Base-by-base conservation (phyloP, 2,797 vertebrate genomes). In the Parauchenoglanis ngamensis region DNA sequence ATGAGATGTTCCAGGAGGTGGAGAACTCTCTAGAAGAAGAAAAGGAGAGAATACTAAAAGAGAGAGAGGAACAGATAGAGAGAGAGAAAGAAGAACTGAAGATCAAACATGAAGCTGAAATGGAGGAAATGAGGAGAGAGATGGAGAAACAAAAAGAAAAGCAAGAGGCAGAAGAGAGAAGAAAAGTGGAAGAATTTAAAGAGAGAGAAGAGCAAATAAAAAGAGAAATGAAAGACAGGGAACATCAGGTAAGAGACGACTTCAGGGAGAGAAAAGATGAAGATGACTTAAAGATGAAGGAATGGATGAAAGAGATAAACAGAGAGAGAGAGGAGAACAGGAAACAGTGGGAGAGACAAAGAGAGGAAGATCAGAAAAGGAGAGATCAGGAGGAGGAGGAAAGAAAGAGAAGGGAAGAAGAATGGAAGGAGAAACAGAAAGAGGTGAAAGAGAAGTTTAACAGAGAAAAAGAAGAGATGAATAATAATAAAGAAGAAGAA, bases 31-130 rank as follows among this genome's bases (percentile, higher is more conserved):
- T 89, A 59, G 57, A 77, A 87, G 68, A 89, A 52, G 4, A 56
- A 12, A 77, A 85, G 28, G 57, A 89, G 49, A 87, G 6, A 82
- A 89, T 82, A 5, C 28, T 89, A 8, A 89, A 70, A 7, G 86
- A 82, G 28, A 87, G 10, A 89, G 68, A 82, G 54, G 61, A 87
- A 10, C 57, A 89, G 63, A 85, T 77, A 77, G 49, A 76, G 59
- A 87, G 83, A 76, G 83, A 40, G 76, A 80, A 85, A 76, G 83
- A 87, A 40, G 83, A 89, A 5, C 46, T 89, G 56, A 83, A 11
- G 7, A 1, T 1, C 1, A 89, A 86, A 76, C 25, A 89, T 86
- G 80, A 81, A 52, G 46, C 15, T 21, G 65, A 88, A 70, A 59
- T 88, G 10, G 67, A 86, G 17, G 1, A 73, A 73, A 72, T 88